Percentiles rank a stretch among this genome's conserved stretches.
Evolutionary conservation across 2,888 invertebrate species (phyloP).

Genomic region (Mimumesa dahlbomi): DNA sequence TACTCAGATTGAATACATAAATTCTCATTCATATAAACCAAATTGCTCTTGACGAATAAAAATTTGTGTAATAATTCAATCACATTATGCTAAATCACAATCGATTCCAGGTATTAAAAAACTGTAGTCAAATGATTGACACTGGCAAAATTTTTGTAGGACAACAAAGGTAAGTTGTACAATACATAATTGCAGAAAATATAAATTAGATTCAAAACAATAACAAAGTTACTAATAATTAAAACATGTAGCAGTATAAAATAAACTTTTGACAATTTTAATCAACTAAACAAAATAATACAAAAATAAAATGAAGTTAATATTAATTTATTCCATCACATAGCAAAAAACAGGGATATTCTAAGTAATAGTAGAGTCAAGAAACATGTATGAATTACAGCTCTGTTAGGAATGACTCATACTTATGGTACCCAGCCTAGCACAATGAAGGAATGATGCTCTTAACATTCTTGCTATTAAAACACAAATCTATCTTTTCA

Average conservation of each 20-base stretch:
- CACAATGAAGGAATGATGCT: constrained; percentile 33
- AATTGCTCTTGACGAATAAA: neutral
- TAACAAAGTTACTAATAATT: neutral
- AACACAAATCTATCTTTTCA: too few species aligned
- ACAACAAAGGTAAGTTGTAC: constrained; percentile 89
- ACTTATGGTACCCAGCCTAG: constrained; percentile 47
- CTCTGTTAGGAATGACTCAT: constrained; percentile 68
- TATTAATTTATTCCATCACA: too few species aligned
- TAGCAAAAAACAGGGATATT: constrained; percentile 18
- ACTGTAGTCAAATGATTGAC: constrained; percentile 94
- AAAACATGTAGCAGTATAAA: too few species aligned
- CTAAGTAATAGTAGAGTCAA: constrained; percentile 45
- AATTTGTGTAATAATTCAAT: neutral
- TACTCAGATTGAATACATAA: neutral
- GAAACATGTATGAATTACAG: constrained; percentile 61
- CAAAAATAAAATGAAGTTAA: too few species aligned
- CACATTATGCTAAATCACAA: neutral
- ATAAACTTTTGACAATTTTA: too few species aligned
- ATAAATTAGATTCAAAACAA: neutral
- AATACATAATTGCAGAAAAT: neutral
- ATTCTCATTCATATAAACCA: neutral
- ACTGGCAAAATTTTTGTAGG: constrained; percentile 95
- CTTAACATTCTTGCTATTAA: constrained; percentile 8
- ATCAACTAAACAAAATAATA: too few species aligned
- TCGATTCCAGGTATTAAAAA: constrained; percentile 86